Evolutionary conservation across 2,888 invertebrate genomes (phyloP), one percentile per base, ranked within the genome.

Genomic region (Chloromyia formosa): DNA sequence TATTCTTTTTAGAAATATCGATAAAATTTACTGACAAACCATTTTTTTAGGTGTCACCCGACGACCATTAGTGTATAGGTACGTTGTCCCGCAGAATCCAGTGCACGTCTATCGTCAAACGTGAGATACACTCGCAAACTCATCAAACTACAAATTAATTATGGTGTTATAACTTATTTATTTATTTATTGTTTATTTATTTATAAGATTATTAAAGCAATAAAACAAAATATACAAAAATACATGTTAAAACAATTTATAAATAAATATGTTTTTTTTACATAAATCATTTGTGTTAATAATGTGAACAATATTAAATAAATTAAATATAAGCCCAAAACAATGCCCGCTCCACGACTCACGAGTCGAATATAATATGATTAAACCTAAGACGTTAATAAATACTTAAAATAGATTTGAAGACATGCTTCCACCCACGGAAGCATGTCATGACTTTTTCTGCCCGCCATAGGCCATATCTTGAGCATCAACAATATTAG

Each of bases 381-480:
- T 2, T n/a, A 49, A 49, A 49, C 10, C 14, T n/a, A 49, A 49
- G 2, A 2, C 49, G 16, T 49, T 35, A 35, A 35, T 35, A 35
- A 35, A 35, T 7, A 35, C 27, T 35, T 35, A 35, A 35, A 35
- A 2, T 35, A 35, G 7, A 35, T 35, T 35, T 35, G 27, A 35
- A 7, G 27, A 4, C 27, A 7, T n/a, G n/a, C n/a, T n/a, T n/a
- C n/a, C n/a, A n/a, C n/a, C n/a, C 27, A 35, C 27, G 3, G 7
- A 35, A 35, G 3, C 14, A 49, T 49, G 49, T 49, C 49, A 58
- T 77, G 49, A 49, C 16, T 49, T 49, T 10, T 86, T 84, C 77
- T 92, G 91, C 45, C 88, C 90, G 62, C 87, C 87, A 82, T 90
- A 92, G 3, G 91, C 91, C 81, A 91, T 80, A 60, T 89, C 87